phyloP scores from a whole-genome alignment of 2,888 invertebrate species.

The Bugula neritina region DNA sequence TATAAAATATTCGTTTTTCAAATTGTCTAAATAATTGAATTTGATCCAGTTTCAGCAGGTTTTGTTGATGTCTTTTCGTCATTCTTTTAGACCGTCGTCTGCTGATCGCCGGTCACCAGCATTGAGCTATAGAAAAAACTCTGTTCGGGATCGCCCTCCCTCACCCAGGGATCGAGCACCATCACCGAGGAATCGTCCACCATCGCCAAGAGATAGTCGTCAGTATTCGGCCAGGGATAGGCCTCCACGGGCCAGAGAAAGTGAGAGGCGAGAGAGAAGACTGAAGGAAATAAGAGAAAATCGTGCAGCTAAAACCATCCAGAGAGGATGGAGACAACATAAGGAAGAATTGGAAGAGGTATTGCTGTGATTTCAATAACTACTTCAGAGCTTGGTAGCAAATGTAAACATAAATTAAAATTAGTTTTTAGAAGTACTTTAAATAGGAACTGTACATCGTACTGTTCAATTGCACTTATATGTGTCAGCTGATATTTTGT shows the following conservation, averaged over 20 bases:
- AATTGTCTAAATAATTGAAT: no score
- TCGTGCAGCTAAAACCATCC: constrained; percentile 44
- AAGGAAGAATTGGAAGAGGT: constrained; percentile 28
- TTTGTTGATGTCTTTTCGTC: no score
- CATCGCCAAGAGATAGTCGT: constrained; percentile 5
- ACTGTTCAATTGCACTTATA: no score
- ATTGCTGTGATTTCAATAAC: no score
- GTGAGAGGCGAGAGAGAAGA: constrained; percentile 11
- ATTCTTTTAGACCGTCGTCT: background rate
- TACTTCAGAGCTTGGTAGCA: no score
- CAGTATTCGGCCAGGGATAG: background rate
- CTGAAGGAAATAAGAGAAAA: constrained; percentile 36
- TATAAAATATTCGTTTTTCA: no score
- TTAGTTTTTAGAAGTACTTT: no score
- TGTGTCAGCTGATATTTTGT: no score
- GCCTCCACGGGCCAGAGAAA: constrained; percentile 7
- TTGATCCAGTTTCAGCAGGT: no score
- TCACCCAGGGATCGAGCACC: constrained; percentile 9
- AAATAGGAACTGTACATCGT: no score
- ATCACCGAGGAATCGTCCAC: background rate
- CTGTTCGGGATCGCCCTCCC: background rate
- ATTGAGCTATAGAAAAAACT: background rate
- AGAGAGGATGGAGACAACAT: constrained; percentile 41
- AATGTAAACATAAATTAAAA: no score
- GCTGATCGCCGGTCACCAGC: background rate